Conservation (phyloP, 2,888 invertebrate species). For the Selenia dentaria region DNA sequence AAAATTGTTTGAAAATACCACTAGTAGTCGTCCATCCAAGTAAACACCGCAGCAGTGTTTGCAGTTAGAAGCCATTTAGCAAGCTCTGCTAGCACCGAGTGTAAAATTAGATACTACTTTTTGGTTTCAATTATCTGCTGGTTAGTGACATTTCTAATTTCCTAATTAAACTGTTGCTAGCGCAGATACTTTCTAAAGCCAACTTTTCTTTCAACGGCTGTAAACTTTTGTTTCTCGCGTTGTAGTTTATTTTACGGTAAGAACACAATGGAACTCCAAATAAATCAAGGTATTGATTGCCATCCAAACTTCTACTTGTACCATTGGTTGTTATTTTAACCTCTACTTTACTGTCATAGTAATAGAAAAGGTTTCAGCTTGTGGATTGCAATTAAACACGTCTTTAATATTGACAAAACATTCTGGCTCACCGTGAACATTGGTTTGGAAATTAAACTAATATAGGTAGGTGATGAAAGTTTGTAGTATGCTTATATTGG, state of each 20-base stretch:
- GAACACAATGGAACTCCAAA: conserved; percentile 12
- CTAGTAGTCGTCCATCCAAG: no score
- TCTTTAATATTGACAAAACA: conserved; percentile 6
- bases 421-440: conserved; percentile 6
- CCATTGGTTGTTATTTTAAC: not conserved
- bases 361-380: not conserved
- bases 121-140: no score
- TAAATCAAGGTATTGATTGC: conserved; percentile 2
- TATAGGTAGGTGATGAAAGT: conserved; percentile 1
- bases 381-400: not conserved
- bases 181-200: conserved; percentile 16
- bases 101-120: no score
- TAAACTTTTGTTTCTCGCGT: conserved; percentile 19
- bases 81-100: no score
- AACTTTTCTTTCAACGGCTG: conserved; percentile 13
- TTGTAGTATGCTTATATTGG: no score
- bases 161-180: conserved; percentile 21
- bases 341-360: not conserved
- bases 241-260: conserved; percentile 18
- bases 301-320: not conserved
- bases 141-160: conserved; percentile 42
- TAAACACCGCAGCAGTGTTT: no score
- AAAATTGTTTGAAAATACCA: no score
- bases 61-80: no score
- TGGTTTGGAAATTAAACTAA: conserved; percentile 3